Evolutionary conservation across 1,140 invertebrate species (phyloP), one percentile per base, ranked within the genome.

Genomic region (Zeugodacus cucurbitae): DNA sequence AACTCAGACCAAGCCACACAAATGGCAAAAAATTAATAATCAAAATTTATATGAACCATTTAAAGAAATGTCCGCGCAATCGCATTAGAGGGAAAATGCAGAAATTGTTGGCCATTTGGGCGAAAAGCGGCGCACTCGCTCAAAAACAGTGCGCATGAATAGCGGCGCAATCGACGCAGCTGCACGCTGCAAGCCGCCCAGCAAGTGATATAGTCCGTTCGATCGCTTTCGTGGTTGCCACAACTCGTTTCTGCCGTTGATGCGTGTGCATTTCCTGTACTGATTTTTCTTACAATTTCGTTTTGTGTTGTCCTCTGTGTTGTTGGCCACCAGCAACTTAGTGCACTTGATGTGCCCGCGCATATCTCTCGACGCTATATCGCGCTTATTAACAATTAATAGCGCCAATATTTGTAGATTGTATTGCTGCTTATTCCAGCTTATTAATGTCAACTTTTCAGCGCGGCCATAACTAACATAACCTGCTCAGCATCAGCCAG

Each of bases 321-420:
- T 17, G n/a, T 67, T 17, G 58, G 58, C 58, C n/a, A 10, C 58
- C 58, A 59, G n/a, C n/a, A n/a, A n/a, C 58, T 44, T 48, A 26
- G 10, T 4, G 22, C 74, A 82, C 74, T 82, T 82, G 41, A 14
- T 82, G 41, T 82, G n/a, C 74, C 41, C n/a, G 58, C 20, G 74
- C 74, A 82, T 82, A 82, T 82, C 74, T 82, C 26, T 82, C 48
- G 41, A 82, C 74, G 41, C 74, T 41, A 82, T 48, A 82, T 82
- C 74, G 74, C 41, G 41, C 37, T 82, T 82, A 82, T 82, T 82
- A 82, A 82, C 74, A 48, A 82, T 41, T 48, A 82, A 82, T 82
- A 82, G 41, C 74, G 74, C 37, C 74, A 82, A 82, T 48, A 82
- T 74, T n/a, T 74, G 67, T 74, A 74, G 32, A 74, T 74, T 82